Conservation (phyloP, 1,140 invertebrate species). For the Nebria ingens region DNA sequence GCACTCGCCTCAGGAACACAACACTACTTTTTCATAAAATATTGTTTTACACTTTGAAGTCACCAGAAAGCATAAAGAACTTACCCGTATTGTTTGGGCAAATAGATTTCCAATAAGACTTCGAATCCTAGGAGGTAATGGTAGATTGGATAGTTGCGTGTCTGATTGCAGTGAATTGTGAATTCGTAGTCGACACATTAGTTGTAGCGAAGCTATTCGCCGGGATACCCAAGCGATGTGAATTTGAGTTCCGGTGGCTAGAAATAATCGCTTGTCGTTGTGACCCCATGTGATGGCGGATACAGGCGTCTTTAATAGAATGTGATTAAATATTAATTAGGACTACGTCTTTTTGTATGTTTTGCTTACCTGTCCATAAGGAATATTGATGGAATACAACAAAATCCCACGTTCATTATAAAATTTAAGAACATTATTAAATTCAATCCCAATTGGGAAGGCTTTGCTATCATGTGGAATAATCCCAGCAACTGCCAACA, state of each 20-base stretch:
- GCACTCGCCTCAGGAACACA: constrained; percentile 83
- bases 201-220: constrained; percentile 78
- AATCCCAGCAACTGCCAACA: constrained; percentile 85
- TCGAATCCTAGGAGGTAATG: constrained; percentile 74
- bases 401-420: constrained; percentile 53
- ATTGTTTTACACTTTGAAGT: not conserved
- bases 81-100: constrained; percentile 88
- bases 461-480: constrained; percentile 31
- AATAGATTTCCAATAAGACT: constrained; percentile 80
- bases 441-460: constrained; percentile 27
- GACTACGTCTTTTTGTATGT: not conserved
- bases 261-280: constrained; percentile 87
- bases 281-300: constrained; percentile 96
- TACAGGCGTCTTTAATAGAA: constrained; percentile 57
- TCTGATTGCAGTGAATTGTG: constrained; percentile 48
- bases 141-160: constrained; percentile 54
- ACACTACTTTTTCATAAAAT: constrained; percentile 50
- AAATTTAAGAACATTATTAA: constrained; percentile 52
- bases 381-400: constrained; percentile 51
- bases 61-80: constrained; percentile 17
- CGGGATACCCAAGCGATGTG: constrained; percentile 90
- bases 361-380: constrained; percentile 55
- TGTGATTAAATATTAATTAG: constrained; percentile 9
- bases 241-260: constrained; percentile 79
- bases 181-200: constrained; percentile 69